Evolutionary conservation across 2,797 vertebrate species (phyloP), one percentile per base, ranked within the genome.

Genomic region (Cyprinodon diabolis): DNA sequence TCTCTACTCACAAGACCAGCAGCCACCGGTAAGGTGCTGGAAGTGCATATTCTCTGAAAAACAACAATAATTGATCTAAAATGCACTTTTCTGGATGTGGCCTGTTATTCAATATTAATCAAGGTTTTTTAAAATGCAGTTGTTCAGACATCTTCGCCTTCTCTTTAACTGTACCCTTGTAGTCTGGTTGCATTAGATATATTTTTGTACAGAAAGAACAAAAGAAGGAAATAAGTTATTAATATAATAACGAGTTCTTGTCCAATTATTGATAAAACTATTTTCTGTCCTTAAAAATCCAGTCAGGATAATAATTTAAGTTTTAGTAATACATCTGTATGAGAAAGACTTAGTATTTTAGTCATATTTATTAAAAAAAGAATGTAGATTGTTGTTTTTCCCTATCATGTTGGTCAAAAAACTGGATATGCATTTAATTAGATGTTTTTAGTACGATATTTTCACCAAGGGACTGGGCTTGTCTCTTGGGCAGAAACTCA

Each of bases 11-110:
- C 81, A 95, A 94, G 88, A 93, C 89, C 83, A 93, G 84, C 85
- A 94, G 91, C 81, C 93, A 82, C 92, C 90, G 95, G 97, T 93
- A 95, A 97, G 88, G 95, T 60, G 72, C 48, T 67, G 72, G 48
- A 45, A 77, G 77, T 57, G 70, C 37, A 1, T 37, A 14, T 62
- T 40, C 48, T 54, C 43, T 56, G 10, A 48, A 71, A 65, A 37
- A 55, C 66, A 52, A 4, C 9, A 23, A 21, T 15, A 57, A 73
- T 49, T 58, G 54, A 68, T 71, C 49, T 21, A 30, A 13, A 74
- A n/a, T 6, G 2, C 77, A 68, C 9, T 75, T 57, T n/a, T 62
- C 43, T 62, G 45, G 35, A 74, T 78, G 66, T 52, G 57, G 68
- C 35, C 19, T 56, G 40, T 3, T 56, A 8, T 56, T 55, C 69